These are phyloP conservation scores for Marcusenius ussheri DNA, from an alignment of 2,113 vertebrate genomes.

Conservation along the genomic window DNA sequence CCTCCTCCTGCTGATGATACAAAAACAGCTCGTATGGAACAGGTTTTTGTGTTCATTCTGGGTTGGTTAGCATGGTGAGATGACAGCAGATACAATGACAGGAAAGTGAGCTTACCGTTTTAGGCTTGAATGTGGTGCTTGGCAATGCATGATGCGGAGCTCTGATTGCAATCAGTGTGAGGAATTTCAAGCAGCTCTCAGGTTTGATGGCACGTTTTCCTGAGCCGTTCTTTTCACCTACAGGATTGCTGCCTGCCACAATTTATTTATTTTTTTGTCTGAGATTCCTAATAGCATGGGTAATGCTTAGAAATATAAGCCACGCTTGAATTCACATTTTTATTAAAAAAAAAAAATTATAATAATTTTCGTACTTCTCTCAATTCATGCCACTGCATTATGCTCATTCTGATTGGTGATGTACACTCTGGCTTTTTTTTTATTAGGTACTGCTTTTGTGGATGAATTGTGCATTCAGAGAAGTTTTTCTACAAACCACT, in stretches of 20 bases:
- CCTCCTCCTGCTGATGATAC: neutral
- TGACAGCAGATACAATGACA: constrained; percentile 18
- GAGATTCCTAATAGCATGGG: neutral
- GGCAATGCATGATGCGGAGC: neutral
- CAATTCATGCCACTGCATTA: neutral
- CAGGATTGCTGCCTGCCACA: neutral
- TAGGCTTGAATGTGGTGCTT: neutral
- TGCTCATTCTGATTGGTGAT: neutral
- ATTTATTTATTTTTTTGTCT: neutral
- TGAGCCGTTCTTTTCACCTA: neutral
- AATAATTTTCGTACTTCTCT: neutral
- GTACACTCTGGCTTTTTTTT: neutral
- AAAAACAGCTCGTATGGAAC: neutral
- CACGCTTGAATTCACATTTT: neutral
- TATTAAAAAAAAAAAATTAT: neutral
- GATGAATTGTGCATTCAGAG: neutral
- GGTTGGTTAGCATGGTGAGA: neutral
- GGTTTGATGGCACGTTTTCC: neutral
- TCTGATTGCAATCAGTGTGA: constrained; percentile 22
- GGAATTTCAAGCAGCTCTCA: constrained; percentile 15
- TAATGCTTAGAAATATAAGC: constrained; percentile 31
- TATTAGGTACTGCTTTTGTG: neutral
- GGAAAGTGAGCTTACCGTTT: constrained; percentile 30
- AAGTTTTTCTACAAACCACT: neutral
- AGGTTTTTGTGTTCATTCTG: neutral